These are phyloP conservation scores for Eristalinus aeneus DNA, from an alignment of 2,888 invertebrate genomes.

Conservation along the genomic window DNA sequence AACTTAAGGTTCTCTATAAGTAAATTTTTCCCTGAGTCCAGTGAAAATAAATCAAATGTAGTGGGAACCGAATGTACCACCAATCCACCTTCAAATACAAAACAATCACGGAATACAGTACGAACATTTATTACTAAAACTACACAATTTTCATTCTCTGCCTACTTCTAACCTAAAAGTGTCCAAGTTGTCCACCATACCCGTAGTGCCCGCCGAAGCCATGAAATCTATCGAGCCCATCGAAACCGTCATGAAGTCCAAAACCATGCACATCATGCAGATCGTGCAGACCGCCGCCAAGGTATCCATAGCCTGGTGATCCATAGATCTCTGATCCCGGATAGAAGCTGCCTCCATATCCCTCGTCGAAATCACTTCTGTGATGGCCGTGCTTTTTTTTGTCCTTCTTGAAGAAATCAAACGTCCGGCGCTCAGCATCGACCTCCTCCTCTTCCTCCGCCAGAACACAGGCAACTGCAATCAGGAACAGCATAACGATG, in stretches of 20 bases:
- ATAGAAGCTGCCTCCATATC: constrained; percentile 7
- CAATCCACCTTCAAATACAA: neutral
- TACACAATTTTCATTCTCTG: neutral
- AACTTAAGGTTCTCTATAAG: too few relatives aligned
- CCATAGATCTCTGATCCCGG: constrained; percentile 10
- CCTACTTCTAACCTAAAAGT: constrained; percentile 2
- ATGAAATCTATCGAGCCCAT: constrained; percentile 29
- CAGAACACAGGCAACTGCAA: constrained; percentile 15
- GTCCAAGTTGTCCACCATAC: neutral
- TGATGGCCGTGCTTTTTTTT: constrained; percentile 14
- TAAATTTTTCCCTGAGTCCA: too few relatives aligned
- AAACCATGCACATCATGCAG: constrained; percentile 15
- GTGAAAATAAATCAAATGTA: too few relatives aligned
- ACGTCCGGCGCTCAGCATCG: constrained; percentile 50
- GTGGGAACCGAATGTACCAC: neutral
- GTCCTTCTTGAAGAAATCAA: constrained; percentile 60
- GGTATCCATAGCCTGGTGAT: neutral
- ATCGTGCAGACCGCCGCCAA: neutral
- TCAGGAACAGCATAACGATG: constrained; percentile 25
- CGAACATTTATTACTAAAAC: constrained; percentile 9
- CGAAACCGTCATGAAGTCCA: constrained; percentile 31
- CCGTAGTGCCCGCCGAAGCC: constrained; percentile 2
- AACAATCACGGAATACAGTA: neutral
- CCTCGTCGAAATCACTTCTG: neutral
- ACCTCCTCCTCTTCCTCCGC: constrained; percentile 22